Evolutionary conservation across 2,113 vertebrate genomes (phyloP), one percentile per base, ranked within the genome.

Genomic region (Nerophis lumbriciformis): DNA sequence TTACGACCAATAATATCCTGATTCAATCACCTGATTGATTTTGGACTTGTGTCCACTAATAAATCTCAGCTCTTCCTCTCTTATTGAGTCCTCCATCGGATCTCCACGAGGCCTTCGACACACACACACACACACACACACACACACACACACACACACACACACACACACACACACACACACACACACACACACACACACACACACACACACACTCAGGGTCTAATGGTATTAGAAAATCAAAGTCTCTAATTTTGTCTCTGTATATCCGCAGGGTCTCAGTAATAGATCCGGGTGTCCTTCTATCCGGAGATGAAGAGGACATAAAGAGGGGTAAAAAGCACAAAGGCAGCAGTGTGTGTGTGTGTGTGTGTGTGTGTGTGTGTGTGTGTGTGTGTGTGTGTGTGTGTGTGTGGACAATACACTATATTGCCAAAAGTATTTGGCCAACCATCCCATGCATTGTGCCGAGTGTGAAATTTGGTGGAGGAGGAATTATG

Each of bases 21-120:
- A 97, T 97, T 95, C 95, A 97, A 96, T 97, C 94, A 97, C 90
- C 89, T 91, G 91, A 97, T 97, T 93, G 94, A 97, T 96, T 96
- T 95, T 95, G 91, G 94, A 93, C 94, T 94, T 92, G 90, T 88
- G 86, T 91, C 90, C 92, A 92, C 93, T 90, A 95, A 96, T 90
- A 91, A 87, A 95, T 95, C 83, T 94, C 93, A 92, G 92, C 93
- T 94, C 93, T 92, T 58, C 82, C 88, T 93, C 92, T 90, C 88
- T 93, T 96, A 96, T 96, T 96, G 94, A 96, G 94, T 92, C 87
- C 76, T 89, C 89, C 90, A 61, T 79, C 50, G 81, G 79, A 78
- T 83, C 79, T 75, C 68, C 75, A 76, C 76, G 69, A 75, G 69
- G 67, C 53, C 44, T 65, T 59, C 48, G 50, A 54, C 77, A 65